Conservation (phyloP, 2,888 invertebrate genomes). For the Ellobium chinense region DNA sequence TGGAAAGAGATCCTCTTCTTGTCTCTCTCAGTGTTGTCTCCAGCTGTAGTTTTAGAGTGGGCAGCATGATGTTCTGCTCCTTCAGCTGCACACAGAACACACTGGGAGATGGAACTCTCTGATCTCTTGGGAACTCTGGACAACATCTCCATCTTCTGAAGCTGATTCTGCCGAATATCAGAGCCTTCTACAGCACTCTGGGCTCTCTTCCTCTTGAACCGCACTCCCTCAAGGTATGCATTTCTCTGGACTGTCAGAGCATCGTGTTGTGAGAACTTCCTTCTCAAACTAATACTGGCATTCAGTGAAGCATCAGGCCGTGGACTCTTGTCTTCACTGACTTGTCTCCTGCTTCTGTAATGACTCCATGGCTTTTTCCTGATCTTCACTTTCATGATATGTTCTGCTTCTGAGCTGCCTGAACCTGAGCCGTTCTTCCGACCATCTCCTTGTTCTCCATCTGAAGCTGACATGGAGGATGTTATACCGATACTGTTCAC, state of each 20-base stretch:
- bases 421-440: neutral
- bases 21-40: neutral
- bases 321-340: neutral
- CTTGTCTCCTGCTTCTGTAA: neutral
- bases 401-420: neutral
- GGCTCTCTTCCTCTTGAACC: neutral
- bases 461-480: neutral
- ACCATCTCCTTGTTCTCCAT: neutral
- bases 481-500: neutral
- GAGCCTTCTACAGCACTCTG: constrained; percentile 14
- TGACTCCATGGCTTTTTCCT: constrained; percentile 15
- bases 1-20: neutral
- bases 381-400: constrained; percentile 2
- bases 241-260: constrained; percentile 26
- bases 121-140: neutral
- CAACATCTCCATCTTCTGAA: neutral
- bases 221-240: neutral
- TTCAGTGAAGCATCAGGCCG: neutral
- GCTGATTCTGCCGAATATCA: neutral
- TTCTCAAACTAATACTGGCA: neutral
- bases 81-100: constrained; percentile 12
- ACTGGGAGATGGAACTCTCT: neutral
- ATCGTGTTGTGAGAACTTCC: constrained; percentile 13
- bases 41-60: neutral
- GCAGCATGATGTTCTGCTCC: neutral